Conservation (phyloP, 53 echinoderm and acorn worm genomes). For the Luidia sarsii region DNA sequence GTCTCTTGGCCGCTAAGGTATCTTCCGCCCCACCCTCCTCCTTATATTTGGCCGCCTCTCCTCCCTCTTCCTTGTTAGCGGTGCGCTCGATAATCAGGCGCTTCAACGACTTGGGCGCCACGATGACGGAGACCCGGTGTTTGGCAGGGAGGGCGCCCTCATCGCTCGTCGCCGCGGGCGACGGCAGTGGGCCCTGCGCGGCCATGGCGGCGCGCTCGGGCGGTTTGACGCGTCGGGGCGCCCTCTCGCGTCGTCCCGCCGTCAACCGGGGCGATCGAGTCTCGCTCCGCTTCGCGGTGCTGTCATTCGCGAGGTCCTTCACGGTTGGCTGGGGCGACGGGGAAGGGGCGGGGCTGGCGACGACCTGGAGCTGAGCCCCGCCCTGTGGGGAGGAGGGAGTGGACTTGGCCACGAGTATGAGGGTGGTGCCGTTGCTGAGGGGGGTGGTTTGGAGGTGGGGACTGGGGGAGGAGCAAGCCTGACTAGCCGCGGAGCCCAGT, state of each 20-base stretch:
- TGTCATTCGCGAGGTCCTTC: too few species aligned
- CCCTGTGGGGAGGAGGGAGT: neutral
- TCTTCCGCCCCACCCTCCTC: neutral
- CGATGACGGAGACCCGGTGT: slow-evolving; percentile 50
- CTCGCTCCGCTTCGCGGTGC: too few species aligned
- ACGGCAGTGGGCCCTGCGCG: neutral
- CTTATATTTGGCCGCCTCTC: neutral
- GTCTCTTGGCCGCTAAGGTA: slow-evolving; percentile 1
- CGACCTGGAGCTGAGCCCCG: neutral
- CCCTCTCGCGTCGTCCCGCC: too few species aligned
- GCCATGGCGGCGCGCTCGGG: neutral
- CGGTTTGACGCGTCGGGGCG: slow-evolving; percentile 1
- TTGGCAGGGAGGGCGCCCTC: neutral
- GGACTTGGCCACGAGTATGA: neutral
- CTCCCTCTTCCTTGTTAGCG: neutral
- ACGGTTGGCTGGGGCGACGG: neutral
- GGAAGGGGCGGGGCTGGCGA: neutral
- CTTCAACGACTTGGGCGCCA: slow-evolving; percentile 30
- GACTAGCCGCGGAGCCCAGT: neutral
- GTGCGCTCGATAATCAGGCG: slow-evolving; percentile 24
- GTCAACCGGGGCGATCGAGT: too few species aligned
- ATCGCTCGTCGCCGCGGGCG: neutral
- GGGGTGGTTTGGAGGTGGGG: neutral
- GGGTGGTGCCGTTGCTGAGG: slow-evolving; percentile 23
- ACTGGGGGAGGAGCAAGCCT: slow-evolving; percentile 18